These are phyloP conservation scores for Caenorhabditis afra DNA, from an alignment of 2,888 invertebrate genomes.

Conservation along the genomic window DNA sequence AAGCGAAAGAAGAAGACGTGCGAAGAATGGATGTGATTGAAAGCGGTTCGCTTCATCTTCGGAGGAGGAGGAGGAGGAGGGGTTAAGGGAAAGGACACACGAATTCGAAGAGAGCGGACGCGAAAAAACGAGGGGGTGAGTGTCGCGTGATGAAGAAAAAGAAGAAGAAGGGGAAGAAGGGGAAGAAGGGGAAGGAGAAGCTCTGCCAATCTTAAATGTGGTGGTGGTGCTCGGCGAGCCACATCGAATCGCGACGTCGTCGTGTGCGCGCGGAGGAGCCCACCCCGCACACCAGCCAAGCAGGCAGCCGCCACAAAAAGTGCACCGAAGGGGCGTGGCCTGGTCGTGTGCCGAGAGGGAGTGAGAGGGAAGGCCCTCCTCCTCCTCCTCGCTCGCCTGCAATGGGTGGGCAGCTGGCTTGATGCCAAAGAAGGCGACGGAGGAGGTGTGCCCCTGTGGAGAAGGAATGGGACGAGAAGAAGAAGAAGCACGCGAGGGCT, in stretches of 20 bases:
- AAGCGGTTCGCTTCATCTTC: too few relatives aligned
- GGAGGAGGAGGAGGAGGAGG: not conserved
- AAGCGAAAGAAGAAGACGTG: constrained; percentile 15
- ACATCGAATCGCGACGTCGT: constrained; percentile 12
- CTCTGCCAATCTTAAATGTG: constrained; percentile 45
- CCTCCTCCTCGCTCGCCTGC: too few relatives aligned
- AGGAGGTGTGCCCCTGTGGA: constrained; percentile 39
- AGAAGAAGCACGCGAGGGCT: constrained; percentile 3
- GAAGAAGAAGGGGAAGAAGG: constrained; percentile 8
- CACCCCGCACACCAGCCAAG: constrained; percentile 13
- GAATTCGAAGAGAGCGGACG: constrained; percentile 1
- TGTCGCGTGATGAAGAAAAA: constrained; percentile 43
- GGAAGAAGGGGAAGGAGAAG: constrained; percentile 9
- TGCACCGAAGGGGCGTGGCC: constrained; percentile 54
- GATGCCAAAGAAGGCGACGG: constrained; percentile 39
- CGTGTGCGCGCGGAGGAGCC: constrained; percentile 26
- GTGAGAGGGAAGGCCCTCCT: too few relatives aligned
- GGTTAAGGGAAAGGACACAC: constrained; percentile 20
- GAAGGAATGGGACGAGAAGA: too few relatives aligned
- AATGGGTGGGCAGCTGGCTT: constrained; percentile 55
- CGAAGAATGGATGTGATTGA: constrained; percentile 38
- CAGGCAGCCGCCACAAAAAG: constrained; percentile 41
- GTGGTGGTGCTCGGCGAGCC: constrained; percentile 32
- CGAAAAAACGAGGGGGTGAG: constrained; percentile 15
- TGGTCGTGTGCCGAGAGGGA: constrained; percentile 6